Base-by-base conservation (phyloP, 2,888 invertebrate species). In the Xestoiulus laeticollis region DNA sequence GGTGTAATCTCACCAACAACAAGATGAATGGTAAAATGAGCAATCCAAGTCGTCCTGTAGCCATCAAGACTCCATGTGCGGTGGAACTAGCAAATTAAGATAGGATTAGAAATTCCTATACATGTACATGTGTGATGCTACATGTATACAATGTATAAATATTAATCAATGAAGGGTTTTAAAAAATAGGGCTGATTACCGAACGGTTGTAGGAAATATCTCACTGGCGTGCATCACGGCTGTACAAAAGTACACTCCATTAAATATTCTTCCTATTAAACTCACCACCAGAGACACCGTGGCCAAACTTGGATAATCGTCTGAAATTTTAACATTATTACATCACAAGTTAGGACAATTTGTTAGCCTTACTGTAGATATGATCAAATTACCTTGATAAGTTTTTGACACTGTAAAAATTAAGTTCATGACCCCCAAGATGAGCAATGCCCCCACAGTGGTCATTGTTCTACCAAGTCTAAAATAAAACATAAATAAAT, bases 181-280 rank as follows among this genome's bases (percentile, higher is more conserved):
- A 1, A 38, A 44, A 12, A 86, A 53, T 19, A 43, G n/a, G n/a
- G 38, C 48, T 84, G 14, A 43, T 83, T 87, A 87, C 87, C 87
- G 59, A 0, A 87, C 87, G 10, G 87, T 87, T 5, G 87, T 87
- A 44, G 87, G 87, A 10, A 78, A 87, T 16, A 87, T 68, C 48
- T 87, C 87, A 44, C 26, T 84, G 48, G 43, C 22, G n/a, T 68
- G 59, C 19, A 83, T 84, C 19, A 84, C 43, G 16, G 48, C 83
- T n/a, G 87, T 19, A 30, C 38, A 38, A 38, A 87, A 87, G 48
- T 48, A 87, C 78, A 83, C 19, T 19, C 87, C 87, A 68, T 87
- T 87, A 84, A 87, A 82, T 26, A 84, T 44, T 48, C 87, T 82
- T 3, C 87, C 87, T 1, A 84, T 38, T 8, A 87, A 26, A 26